These are phyloP conservation scores for Ibidorhyncha struthersii DNA, from an alignment of 2,113 vertebrate species.

Conservation along the genomic window DNA sequence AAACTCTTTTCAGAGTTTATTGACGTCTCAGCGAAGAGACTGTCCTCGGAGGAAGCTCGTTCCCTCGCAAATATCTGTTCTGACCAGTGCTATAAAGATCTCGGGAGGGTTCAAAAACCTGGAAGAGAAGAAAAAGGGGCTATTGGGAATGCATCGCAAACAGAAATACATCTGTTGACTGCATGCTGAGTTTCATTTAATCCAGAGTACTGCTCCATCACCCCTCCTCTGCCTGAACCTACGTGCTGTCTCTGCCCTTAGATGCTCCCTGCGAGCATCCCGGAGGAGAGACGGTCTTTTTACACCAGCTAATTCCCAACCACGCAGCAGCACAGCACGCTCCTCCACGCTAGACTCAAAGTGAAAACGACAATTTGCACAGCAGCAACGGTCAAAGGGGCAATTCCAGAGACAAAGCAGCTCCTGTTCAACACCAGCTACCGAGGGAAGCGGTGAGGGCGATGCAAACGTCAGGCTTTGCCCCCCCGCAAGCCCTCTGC, in stretches of 20 bases:
- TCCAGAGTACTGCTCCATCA: neutral
- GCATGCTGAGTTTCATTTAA: neutral
- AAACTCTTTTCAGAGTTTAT: neutral
- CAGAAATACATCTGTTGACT: neutral
- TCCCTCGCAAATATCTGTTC: neutral
- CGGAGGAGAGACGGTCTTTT: neutral
- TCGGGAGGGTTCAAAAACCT: neutral
- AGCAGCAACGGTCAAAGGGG: neutral
- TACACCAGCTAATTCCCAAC: neutral
- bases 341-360: neutral
- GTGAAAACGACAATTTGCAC: neutral
- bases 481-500: neutral
- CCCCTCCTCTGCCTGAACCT: neutral
- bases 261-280: neutral
- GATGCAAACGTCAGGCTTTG: accelerated
- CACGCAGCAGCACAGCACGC: neutral
- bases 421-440: neutral
- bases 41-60: neutral
- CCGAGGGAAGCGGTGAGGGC: neutral
- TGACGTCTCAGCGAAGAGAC: neutral
- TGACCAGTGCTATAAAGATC: neutral
- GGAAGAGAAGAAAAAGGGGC: neutral
- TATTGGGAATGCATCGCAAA: neutral
- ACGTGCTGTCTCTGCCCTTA: neutral
- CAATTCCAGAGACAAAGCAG: neutral